These are phyloP conservation scores for Hafferia zeledoni DNA, from an alignment of 2,797 vertebrate genomes.

Conservation along the genomic window DNA sequence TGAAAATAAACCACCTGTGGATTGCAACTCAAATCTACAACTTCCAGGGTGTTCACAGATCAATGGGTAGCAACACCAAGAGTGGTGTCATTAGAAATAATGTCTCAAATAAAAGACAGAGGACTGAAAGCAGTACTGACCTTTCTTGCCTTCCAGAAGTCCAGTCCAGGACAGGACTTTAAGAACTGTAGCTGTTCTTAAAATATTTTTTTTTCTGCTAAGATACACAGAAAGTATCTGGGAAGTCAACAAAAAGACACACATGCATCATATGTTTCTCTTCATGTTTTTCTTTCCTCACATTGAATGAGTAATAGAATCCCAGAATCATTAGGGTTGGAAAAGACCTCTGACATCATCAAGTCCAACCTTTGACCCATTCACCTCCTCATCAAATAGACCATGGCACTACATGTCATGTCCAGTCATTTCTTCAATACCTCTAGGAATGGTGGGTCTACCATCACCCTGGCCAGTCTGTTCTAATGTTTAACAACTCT, in stretches of 20 bases:
- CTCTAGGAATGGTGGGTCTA: background rate
- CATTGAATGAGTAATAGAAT: background rate
- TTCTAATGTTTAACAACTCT: background rate
- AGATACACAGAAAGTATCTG: background rate
- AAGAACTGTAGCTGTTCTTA: background rate
- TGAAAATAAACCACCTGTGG: background rate
- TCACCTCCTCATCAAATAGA: background rate
- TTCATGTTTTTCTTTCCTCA: background rate
- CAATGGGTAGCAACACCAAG: background rate
- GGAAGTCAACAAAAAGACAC: background rate
- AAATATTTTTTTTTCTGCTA: background rate
- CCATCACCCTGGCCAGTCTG: background rate
- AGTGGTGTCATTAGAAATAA: background rate
- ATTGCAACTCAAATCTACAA: background rate
- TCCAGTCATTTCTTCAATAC: background rate
- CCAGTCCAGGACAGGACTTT: background rate
- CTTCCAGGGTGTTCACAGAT: background rate
- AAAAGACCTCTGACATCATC: background rate
- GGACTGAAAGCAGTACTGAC: background rate
- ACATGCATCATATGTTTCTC: background rate
- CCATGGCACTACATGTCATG: background rate
- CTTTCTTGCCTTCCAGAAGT: background rate
- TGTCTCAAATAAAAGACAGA: background rate
- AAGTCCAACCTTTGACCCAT: background rate
- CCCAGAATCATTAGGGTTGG: background rate